These are phyloP conservation scores for Ptilonorhynchus violaceus DNA, from an alignment of 2,113 vertebrate species.

Conservation along the genomic window DNA sequence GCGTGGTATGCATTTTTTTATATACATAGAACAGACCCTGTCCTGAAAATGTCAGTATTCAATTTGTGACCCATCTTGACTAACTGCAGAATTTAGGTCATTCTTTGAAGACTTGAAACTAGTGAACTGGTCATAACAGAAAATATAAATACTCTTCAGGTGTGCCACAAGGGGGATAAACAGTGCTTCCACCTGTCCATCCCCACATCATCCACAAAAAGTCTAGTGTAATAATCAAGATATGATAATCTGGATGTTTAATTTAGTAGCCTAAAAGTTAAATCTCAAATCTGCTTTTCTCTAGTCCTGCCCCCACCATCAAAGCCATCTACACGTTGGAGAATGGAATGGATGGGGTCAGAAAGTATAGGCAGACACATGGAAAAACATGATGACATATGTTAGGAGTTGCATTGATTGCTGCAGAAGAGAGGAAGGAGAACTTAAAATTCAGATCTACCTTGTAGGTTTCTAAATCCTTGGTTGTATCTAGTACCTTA, in stretches of 20 bases:
- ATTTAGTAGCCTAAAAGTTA: neutral
- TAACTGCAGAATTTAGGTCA: neutral
- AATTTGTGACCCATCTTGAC: neutral
- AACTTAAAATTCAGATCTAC: neutral
- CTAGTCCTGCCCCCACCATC: rapidly evolving
- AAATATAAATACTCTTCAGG: neutral
- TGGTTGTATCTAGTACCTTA: neutral
- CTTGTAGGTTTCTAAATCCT: neutral
- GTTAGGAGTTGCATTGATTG: neutral
- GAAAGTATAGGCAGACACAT: neutral
- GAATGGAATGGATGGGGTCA: neutral
- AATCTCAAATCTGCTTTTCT: neutral
- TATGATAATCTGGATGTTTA: neutral
- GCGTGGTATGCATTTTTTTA: neutral
- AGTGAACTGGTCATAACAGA: neutral
- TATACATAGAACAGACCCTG: neutral
- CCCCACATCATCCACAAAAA: neutral
- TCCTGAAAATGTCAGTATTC: neutral
- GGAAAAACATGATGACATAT: neutral
- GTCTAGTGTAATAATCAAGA: neutral
- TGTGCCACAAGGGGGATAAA: neutral
- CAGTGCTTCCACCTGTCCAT: neutral
- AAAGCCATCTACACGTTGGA: neutral
- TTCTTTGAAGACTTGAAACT: neutral
- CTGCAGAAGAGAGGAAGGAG: neutral